Base-by-base conservation (phyloP, 1,140 invertebrate genomes). In the Cotesia glomerata region DNA sequence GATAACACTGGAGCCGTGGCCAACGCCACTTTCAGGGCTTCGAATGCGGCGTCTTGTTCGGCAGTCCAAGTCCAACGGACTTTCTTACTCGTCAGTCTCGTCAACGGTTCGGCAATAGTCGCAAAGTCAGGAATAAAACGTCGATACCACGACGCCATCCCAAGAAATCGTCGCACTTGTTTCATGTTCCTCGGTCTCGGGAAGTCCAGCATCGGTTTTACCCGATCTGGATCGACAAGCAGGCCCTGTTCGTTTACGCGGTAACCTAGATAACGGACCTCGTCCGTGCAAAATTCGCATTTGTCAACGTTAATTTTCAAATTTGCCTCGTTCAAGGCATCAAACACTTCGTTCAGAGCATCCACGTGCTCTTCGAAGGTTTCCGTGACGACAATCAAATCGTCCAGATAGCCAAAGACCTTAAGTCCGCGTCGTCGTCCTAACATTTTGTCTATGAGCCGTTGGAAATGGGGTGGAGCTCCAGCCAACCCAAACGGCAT, bases 1-100 rank as follows among this genome's bases (percentile, higher is more conserved):
- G 36, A 39, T 39, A 39, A 39, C 5, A 39, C 36, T 0, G 36
- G 36, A 1, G 77, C 35, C 0, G 39, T 71, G 2, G 71, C 65
- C 9, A 79, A 66, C 26, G 76, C 64, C 0, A 59, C 4, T 51
- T 77, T 75, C 0, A 81, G n/a, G 7, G 59, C 52, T 1, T 62
- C 45, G 26, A 73, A 73, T 1, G 66, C 65, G 0, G 26, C 9
- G 0, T 52, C 14, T 8, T 75, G 52, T 56, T 80, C 72, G 11
- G 76, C 72, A 0, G 69, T n/a, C 16, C 81, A 67, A 35, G 76
- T 73, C 71, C 76, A 84, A 2, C 77, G 79, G 11, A 77, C 71
- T n/a, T 77, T 64, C 56, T 85, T 84, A 39, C 67, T 76, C 4
- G 80, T 18, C 5, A 84, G 65, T n/a, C 75, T n/a, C n/a, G n/a